Conservation (phyloP, 2,797 vertebrate genomes). For the Vireo griseus region DNA sequence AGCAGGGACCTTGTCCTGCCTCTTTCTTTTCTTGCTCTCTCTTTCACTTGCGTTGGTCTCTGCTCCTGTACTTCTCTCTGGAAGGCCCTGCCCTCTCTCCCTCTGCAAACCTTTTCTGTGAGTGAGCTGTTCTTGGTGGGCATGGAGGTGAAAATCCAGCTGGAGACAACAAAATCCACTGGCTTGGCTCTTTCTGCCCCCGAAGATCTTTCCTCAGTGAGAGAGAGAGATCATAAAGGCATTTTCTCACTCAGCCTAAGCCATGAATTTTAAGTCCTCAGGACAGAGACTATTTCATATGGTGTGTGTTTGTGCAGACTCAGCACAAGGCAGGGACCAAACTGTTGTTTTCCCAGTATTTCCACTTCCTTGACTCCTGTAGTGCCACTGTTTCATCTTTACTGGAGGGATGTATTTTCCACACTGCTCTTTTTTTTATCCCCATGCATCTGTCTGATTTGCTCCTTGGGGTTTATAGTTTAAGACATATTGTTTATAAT, state of each 20-base stretch:
- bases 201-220: neutral
- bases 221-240: neutral
- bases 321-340: neutral
- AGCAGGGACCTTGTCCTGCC: neutral
- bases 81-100: neutral
- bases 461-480: neutral
- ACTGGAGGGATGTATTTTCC: neutral
- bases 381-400: neutral
- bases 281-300: neutral
- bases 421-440: neutral
- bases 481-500: slow-evolving; percentile 20
- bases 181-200: neutral
- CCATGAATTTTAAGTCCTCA: slow-evolving; percentile 4
- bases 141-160: neutral
- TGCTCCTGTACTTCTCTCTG: neutral
- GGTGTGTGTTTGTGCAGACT: neutral
- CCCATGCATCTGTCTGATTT: neutral
- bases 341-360: slow-evolving; percentile 14
- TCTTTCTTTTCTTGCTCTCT: neutral
- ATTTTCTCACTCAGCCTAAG: neutral
- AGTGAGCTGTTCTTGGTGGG: neutral
- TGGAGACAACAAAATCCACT: neutral
- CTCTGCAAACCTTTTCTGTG: neutral
- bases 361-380: neutral
- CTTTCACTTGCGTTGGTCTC: neutral